Evolutionary conservation across 2,113 vertebrate species (phyloP).

Genomic region (Diadophis punctatus): DNA sequence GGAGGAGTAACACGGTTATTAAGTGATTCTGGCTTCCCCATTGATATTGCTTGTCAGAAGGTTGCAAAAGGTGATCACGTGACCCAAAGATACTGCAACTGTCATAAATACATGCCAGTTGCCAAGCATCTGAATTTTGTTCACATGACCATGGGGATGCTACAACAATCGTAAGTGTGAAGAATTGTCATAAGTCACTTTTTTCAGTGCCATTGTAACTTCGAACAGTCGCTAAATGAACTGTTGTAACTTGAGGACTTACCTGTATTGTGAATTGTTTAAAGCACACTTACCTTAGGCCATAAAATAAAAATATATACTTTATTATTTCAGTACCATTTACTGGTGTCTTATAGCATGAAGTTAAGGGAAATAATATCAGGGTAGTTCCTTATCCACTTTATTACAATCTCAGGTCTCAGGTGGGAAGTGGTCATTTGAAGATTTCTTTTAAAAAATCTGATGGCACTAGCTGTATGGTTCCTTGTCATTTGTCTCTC

Average conservation of each 20-base stretch:
- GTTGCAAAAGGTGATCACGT: not conserved
- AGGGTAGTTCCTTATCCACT: not conserved
- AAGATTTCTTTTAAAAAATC: not conserved
- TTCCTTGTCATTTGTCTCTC: not conserved
- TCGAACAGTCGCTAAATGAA: not conserved
- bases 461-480: not conserved
- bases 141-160: not conserved
- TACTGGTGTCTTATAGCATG: not conserved
- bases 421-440: not conserved
- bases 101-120: not conserved
- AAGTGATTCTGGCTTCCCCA: not conserved
- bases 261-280: not conserved
- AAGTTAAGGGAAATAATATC: not conserved
- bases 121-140: not conserved
- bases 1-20: not conserved
- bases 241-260: not conserved
- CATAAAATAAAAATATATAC: not conserved
- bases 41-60: not conserved
- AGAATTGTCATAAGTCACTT: not conserved
- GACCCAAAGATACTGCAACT: no score
- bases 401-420: not conserved
- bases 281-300: not conserved
- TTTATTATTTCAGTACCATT: not conserved
- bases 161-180: not conserved
- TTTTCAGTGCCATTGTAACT: not conserved